A percentile compares a stretch with the other conserved stretches of the same genome.
These are phyloP conservation scores for Drosophila athabasca DNA, from an alignment of 1,140 invertebrate genomes.

Conservation along the genomic window DNA sequence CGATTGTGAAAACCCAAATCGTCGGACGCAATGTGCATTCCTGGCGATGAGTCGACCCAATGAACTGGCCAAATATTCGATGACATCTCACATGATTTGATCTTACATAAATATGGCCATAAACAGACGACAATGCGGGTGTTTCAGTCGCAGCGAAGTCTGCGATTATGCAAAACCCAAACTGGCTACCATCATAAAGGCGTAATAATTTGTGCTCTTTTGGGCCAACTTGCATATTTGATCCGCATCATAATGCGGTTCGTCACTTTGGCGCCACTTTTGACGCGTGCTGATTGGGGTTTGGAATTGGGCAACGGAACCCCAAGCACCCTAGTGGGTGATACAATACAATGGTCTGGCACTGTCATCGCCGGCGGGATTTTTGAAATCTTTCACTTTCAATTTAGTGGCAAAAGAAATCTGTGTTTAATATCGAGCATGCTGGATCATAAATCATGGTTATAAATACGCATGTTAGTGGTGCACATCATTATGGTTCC, in stretches of 20 bases:
- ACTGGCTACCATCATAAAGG: conserved; percentile 33
- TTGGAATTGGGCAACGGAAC: conserved; percentile 33
- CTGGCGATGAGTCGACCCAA: conserved; percentile 31
- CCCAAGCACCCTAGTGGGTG: conserved; percentile 43
- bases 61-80: conserved; percentile 41
- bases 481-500: conserved; percentile 53
- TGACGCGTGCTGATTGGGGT: conserved; percentile 62
- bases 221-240: conserved; percentile 37
- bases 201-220: conserved; percentile 30
- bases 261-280: conserved; percentile 69
- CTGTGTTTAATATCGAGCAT: conserved; percentile 8
- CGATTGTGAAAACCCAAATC: conserved; percentile 54
- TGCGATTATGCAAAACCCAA: conserved; percentile 66
- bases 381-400: conserved; percentile 49
- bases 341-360: conserved; percentile 31
- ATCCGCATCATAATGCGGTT: conserved; percentile 40
- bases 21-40: conserved; percentile 46
- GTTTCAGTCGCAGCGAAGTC: conserved; percentile 33
- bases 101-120: conserved; percentile 60
- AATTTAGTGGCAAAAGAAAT: conserved; percentile 33
- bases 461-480: conserved; percentile 39
- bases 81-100: conserved; percentile 53
- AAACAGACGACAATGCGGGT: conserved; percentile 68
- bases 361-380: conserved; percentile 43
- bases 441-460: conserved; percentile 41